A percentile compares a stretch with the other conserved stretches of the same genome.
phyloP scores from a whole-genome alignment of 2,113 vertebrate genomes.

The Lophochroa leadbeateri region DNA sequence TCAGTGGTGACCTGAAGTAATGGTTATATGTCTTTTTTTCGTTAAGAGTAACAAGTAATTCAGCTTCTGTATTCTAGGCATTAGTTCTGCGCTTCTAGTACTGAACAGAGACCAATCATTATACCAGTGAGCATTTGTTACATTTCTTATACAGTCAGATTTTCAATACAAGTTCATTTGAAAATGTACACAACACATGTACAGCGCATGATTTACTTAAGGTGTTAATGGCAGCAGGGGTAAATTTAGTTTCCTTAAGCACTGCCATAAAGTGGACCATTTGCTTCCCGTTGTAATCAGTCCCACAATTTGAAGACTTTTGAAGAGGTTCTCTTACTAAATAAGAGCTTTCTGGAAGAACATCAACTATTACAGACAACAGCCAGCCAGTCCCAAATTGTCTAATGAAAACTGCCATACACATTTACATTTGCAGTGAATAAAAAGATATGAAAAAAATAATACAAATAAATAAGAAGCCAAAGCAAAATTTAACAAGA shows the following conservation, averaged over 20 bases:
- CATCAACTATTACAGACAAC: neutral
- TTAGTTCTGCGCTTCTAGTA: neutral
- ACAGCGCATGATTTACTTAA: neutral
- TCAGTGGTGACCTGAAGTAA: conserved; percentile 43
- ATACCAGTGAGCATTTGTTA: neutral
- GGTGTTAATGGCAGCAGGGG: neutral
- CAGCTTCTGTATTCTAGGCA: conserved; percentile 15
- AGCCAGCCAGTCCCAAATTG: neutral
- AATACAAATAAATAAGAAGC: neutral
- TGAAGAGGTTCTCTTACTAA: neutral
- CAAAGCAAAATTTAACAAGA: neutral
- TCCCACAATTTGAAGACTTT: neutral
- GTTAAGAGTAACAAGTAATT: conserved; percentile 8
- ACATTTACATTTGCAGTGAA: neutral
- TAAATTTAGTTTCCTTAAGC: neutral
- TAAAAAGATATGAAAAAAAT: neutral
- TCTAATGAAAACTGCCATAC: neutral
- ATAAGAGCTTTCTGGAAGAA: neutral
- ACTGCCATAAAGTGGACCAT: neutral
- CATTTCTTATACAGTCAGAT: neutral
- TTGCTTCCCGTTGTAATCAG: conserved; percentile 5
- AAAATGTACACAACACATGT: neutral
- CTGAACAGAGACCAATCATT: neutral
- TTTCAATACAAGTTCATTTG: neutral
- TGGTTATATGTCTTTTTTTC: neutral